Percentiles rank a stretch among this genome's conserved stretches.
phyloP scores from a whole-genome alignment of 2,113 vertebrate species.

The Poeciliopsis prolifica region DNA sequence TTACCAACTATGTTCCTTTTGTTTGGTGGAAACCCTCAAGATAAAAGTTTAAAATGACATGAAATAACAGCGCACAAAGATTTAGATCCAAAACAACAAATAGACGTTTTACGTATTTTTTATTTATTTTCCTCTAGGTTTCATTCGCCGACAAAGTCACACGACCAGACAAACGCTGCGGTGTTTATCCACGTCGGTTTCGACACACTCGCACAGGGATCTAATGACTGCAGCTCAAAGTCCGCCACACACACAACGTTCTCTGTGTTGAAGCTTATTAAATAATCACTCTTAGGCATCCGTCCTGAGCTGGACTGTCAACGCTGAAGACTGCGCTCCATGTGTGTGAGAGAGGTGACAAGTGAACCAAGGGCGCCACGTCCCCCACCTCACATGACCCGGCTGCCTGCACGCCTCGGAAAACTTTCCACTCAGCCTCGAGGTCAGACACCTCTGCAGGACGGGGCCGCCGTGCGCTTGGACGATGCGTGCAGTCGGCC shows the following conservation, averaged over 20 bases:
- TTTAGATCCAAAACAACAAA: neutral
- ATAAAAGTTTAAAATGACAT: neutral
- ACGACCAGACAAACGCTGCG: neutral
- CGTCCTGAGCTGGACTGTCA: neutral
- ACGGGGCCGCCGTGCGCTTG: constrained; percentile 2
- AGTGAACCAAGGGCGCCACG: constrained; percentile 22
- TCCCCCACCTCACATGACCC: constrained; percentile 58
- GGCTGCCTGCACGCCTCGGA: constrained; percentile 27
- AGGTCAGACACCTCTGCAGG: constrained; percentile 40
- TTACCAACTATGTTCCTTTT: neutral
- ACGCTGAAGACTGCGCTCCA: neutral
- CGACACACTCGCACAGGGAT: neutral
- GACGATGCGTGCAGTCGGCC: neutral
- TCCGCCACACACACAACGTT: neutral
- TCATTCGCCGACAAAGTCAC: neutral
- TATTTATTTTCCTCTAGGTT: neutral
- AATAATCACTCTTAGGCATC: neutral
- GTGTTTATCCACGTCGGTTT: neutral
- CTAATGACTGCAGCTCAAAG: neutral
- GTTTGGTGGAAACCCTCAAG: neutral
- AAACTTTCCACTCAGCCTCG: constrained; percentile 62
- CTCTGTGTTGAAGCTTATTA: neutral
- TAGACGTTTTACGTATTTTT: no score
- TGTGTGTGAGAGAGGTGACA: neutral
- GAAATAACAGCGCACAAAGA: neutral